Conservation (phyloP, 2,113 vertebrate genomes). For the Myiozetetes cayanensis region DNA sequence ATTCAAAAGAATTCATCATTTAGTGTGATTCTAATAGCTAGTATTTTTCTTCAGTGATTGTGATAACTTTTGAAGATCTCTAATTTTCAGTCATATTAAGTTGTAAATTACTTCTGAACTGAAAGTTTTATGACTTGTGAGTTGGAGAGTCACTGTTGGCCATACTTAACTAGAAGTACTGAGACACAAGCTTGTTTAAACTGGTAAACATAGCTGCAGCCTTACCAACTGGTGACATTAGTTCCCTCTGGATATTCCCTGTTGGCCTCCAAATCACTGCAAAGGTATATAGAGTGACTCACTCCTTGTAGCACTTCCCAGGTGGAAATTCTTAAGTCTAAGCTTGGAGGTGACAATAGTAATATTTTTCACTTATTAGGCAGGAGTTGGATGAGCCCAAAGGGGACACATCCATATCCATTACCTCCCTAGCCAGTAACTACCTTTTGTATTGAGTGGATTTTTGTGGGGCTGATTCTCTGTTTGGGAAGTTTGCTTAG, state of each 20-base stretch:
- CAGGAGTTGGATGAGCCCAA: neutral
- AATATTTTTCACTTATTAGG: neutral
- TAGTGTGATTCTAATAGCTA: neutral
- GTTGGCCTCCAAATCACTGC: constrained; percentile 22
- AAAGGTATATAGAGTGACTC: constrained; percentile 56
- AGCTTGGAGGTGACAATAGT: constrained; percentile 10
- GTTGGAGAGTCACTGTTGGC: neutral
- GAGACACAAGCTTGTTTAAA: neutral
- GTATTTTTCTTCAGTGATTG: neutral
- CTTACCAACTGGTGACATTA: constrained; percentile 37
- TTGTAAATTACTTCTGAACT: neutral
- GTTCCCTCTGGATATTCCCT: constrained; percentile 53
- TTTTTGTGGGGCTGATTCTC: neutral
- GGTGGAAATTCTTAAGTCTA: neutral
- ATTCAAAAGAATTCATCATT: neutral
- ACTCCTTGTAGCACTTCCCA: constrained; percentile 34
- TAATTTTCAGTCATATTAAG: neutral
- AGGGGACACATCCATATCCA: neutral
- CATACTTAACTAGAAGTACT: neutral
- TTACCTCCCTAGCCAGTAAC: neutral
- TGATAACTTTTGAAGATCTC: neutral
- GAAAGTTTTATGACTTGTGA: neutral
- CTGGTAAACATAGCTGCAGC: constrained; percentile 33
- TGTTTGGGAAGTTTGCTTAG: neutral
- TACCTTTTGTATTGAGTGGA: neutral